These are phyloP conservation scores for Agelas oroides DNA, from an alignment of 37 sponge, comb jelly and placozoan genomes.

Conservation along the genomic window DNA sequence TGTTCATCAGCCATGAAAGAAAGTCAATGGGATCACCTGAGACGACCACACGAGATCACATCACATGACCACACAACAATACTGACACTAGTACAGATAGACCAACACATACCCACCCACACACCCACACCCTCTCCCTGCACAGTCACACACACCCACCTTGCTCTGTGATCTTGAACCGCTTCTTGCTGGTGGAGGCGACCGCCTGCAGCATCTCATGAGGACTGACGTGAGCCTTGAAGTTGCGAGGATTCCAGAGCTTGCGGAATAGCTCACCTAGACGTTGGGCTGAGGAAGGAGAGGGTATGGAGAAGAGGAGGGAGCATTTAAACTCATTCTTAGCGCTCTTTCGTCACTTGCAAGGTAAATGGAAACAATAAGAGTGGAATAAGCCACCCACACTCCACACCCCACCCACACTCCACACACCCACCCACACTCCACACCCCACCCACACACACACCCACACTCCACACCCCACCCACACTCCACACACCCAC, in stretches of 20 bases:
- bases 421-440: too few species aligned
- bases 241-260: conserved; percentile 96
- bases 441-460: too few species aligned
- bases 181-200: conserved; percentile 87
- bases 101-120: too few species aligned
- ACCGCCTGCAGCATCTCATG: conserved; percentile 99
- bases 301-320: neutral
- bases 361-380: too few species aligned
- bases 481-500: neutral
- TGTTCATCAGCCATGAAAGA: conserved; percentile 94
- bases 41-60: too few species aligned
- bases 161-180: conserved; percentile 97
- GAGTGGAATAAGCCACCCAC: too few species aligned
- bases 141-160: too few species aligned
- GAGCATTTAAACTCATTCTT: neutral
- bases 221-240: conserved; percentile 96
- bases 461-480: too few species aligned
- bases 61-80: too few species aligned
- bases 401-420: too few species aligned
- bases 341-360: neutral
- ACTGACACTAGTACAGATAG: too few species aligned
- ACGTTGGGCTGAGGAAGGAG: conserved; percentile 63
- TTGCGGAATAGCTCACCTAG: conserved; percentile 96
- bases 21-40: conserved; percentile 96
- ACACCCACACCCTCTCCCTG: too few species aligned